Base-by-base conservation (phyloP, 2,888 invertebrate species). In the Drosophila paramelanica region DNA sequence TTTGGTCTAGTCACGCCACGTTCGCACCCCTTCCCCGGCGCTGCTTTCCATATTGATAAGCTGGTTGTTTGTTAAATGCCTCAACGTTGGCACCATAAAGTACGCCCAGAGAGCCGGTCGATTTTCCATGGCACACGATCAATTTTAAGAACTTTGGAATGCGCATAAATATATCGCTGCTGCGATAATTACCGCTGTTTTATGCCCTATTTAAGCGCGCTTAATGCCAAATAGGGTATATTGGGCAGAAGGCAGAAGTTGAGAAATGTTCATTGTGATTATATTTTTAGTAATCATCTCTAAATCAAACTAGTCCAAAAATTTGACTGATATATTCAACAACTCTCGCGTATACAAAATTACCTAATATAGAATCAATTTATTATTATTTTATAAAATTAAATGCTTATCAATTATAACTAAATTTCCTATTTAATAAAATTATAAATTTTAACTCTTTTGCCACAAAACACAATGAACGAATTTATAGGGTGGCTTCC, bases 11-110 rank as follows among this genome's bases (percentile, higher is more conserved):
- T 56, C 69, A 60, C 52, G 69, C 33, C 59, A 57, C 52, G 64
- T 38, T 52, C 55, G 33, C 43, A 11, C 51, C 55, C 59, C 39
- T 47, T 47, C 25, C 23, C 4, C 8, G 33, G 10, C 33, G 11
- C n/a, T 60, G 33, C 47, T 60, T 57, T 50, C 36, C 25, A 71
- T 65, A 67, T 75, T 79, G 77, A 76, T 77, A 68, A 76, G 62
- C 31, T 23, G 38, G 51, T 47, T 36, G 36, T 69, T 77, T 25
- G 38, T 14, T 67, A 67, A 67, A 52, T 49, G 38, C 43, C 51
- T 53, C 27, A 25, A 25, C 23, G 11, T 41, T 17, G 47, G 47
- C 38, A 13, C 41, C 14, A 8, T 14, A 25, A 23, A 23, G 51
- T 10, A 36, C 36, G 36, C 13, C 13, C 36, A 13, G 36, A 3